Evolutionary conservation across 2,797 vertebrate genomes (phyloP).

Genomic region (Pteropus rufus): DNA sequence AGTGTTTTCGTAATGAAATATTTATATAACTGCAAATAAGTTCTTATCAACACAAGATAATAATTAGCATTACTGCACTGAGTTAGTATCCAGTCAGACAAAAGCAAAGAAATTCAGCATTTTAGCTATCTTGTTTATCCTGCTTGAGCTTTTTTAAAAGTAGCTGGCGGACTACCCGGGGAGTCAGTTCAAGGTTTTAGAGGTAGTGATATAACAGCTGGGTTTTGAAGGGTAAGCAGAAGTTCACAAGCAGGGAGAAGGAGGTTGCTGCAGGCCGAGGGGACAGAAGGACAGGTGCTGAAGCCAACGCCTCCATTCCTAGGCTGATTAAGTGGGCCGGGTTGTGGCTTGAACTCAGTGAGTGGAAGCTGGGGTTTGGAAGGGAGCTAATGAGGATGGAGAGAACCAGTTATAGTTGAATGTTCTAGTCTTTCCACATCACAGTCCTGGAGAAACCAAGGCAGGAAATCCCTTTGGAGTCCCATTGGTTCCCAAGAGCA

Average conservation of each 20-base stretch:
- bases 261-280: background rate
- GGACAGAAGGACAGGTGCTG: background rate
- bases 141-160: background rate
- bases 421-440: constrained; percentile 10
- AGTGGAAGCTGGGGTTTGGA: background rate
- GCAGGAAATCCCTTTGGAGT: constrained; percentile 15
- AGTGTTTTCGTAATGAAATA: constrained; percentile 7
- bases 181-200: background rate
- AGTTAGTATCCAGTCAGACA: background rate
- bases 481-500: constrained; percentile 15
- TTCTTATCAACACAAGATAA: background rate
- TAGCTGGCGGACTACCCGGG: background rate
- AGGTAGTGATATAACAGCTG: background rate
- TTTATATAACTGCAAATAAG: constrained; percentile 20
- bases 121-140: constrained; percentile 4
- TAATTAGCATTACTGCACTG: background rate
- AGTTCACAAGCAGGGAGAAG: background rate
- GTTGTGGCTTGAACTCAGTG: background rate
- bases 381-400: background rate
- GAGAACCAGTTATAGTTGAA: background rate
- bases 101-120: background rate
- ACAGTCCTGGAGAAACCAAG: constrained; percentile 20
- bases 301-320: background rate
- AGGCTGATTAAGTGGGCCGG: background rate
- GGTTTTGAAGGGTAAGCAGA: background rate